Evolutionary conservation across 2,113 vertebrate genomes (phyloP).

Genomic region (Lampris megalopsis): DNA sequence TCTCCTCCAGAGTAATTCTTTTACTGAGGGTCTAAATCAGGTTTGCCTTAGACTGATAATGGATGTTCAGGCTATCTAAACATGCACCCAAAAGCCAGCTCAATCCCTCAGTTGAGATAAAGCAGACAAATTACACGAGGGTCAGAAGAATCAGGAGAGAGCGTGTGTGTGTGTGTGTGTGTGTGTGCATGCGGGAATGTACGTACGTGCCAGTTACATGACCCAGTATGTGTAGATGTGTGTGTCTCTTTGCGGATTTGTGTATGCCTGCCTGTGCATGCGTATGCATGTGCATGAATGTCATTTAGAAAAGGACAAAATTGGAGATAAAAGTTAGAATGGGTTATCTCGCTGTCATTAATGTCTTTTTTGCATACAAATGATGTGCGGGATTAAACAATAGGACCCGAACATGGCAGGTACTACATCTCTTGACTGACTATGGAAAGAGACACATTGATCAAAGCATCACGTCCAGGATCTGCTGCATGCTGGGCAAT

Average conservation of each 20-base stretch:
- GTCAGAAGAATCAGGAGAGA: conserved; percentile 28
- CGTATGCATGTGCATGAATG: not conserved
- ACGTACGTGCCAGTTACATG: no score
- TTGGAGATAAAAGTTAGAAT: conserved; percentile 14
- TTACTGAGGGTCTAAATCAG: conserved; percentile 58
- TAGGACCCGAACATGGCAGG: conserved; percentile 39
- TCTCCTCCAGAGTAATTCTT: conserved; percentile 55
- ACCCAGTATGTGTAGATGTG: not conserved
- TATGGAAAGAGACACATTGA: conserved; percentile 54
- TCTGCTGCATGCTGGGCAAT: conserved; percentile 47
- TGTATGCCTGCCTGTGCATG: not conserved
- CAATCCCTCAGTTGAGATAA: conserved; percentile 58
- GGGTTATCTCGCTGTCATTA: conserved; percentile 64
- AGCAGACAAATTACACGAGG: conserved; percentile 55
- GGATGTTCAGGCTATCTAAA: conserved; percentile 68
- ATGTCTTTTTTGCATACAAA: conserved; percentile 62
- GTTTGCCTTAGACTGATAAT: conserved; percentile 70
- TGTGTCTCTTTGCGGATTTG: not conserved
- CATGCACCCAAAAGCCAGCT: conserved; percentile 62
- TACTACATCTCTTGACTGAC: conserved; percentile 54
- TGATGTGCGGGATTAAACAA: conserved; percentile 63
- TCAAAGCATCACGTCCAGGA: conserved; percentile 61
- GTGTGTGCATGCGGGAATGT: not conserved
- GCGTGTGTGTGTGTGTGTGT: not conserved
- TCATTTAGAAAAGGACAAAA: conserved; percentile 14